Evolutionary conservation across 2,797 vertebrate species (phyloP), one percentile per base, ranked within the genome.

Genomic region (Potorous gilbertii): DNA sequence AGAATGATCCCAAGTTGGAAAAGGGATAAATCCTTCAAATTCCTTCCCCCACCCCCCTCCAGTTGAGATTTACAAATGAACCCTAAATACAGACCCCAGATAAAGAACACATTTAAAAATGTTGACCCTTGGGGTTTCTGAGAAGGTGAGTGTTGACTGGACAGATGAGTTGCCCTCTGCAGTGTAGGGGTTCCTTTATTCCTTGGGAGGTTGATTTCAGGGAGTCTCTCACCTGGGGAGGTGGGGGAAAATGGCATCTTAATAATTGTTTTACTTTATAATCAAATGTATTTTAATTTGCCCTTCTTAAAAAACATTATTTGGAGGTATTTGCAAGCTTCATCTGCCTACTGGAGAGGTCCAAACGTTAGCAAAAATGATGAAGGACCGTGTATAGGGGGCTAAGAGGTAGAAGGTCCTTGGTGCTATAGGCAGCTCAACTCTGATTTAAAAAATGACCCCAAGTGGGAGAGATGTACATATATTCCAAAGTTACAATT

Each of bases 1-100:
- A 97, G 97, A 96, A 93, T 98, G 95, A 56, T 95, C 94, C 92
- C 87, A 90, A 96, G 16, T 93, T 97, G 97, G 95, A 90, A n/a
- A 89, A 94, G 52, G 96, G 94, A 96, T 96, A 95, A 90, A 28
- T 95, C n/a, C 89, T 94, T 96, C 40, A 55, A 90, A 94, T n/a
- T 91, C 31, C 56, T 31, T 56, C n/a, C 34, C 27, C 74, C 52
- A 52, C 0, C 94, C 74, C 21, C 74, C 1, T 95, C 93, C 92
- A 92, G 54, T 62, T 95, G 93, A 95, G 90, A 97, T 95, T 95
- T 94, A 74, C 91, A 93, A 90, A 3, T 96, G 94, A 93, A 92
- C 96, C 96, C 92, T 92, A 4, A 94, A 93, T 95, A n/a, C 92
- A 92, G 92, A 93, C 57, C 31, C 97, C 93, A 59, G 95, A 54